Conservation (phyloP, 2,888 invertebrate genomes). For the Eupithecia tripunctaria region DNA sequence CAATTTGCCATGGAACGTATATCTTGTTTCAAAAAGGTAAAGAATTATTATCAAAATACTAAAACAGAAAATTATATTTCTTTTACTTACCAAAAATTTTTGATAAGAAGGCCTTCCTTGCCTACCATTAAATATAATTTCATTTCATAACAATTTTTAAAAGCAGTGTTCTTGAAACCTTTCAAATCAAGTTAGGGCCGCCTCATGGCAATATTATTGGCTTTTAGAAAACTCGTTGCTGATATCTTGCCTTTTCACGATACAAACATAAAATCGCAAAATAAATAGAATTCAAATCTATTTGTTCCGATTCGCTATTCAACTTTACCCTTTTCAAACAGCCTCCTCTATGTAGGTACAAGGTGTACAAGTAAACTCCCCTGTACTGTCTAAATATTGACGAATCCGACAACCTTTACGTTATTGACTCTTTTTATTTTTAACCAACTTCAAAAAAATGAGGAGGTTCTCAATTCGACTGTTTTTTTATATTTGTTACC, state of each 20-base stretch:
- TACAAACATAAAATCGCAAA: slow-evolving; percentile 1
- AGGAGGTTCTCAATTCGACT: too few relatives aligned
- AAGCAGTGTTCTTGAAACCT: slow-evolving; percentile 4
- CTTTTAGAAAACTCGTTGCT: slow-evolving; percentile 3
- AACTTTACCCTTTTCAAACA: slow-evolving; percentile 4
- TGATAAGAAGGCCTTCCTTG: neutral
- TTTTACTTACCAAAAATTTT: neutral
- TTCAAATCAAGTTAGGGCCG: slow-evolving; percentile 8
- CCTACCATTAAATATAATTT: neutral
- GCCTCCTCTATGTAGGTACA: slow-evolving; percentile 3
- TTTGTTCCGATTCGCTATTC: slow-evolving; percentile 11
- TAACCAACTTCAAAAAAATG: too few relatives aligned
- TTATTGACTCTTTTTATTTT: slow-evolving; percentile 1
- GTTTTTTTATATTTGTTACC: too few relatives aligned
- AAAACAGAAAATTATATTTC: neutral
- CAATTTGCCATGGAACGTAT: neutral
- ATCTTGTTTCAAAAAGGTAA: neutral
- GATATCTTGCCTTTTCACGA: neutral
- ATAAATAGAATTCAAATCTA: neutral
- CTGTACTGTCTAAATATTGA: slow-evolving; percentile 3
- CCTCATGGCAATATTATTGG: neutral
- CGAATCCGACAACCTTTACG: neutral
- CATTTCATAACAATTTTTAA: neutral
- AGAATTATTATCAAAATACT: neutral
- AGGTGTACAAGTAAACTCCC: slow-evolving; percentile 1